These are phyloP conservation scores for Platysternon megacephalum DNA, from an alignment of 2,113 vertebrate species.

Conservation along the genomic window DNA sequence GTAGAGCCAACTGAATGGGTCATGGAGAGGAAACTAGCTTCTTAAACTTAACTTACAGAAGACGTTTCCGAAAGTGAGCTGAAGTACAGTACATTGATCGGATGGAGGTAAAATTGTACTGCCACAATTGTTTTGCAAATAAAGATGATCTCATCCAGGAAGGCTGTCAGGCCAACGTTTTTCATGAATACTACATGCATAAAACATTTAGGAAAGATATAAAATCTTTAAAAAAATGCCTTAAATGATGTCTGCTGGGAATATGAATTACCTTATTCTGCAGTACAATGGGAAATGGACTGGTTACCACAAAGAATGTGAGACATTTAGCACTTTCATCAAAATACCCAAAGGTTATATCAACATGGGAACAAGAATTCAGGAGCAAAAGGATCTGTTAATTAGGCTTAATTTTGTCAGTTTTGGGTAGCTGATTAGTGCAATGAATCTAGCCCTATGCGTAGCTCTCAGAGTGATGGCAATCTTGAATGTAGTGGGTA, in stretches of 20 bases:
- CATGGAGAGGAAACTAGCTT: not conserved
- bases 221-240: not conserved
- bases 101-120: not conserved
- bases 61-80: not conserved
- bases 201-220: not conserved
- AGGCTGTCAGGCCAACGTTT: not conserved
- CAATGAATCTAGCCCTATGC: not conserved
- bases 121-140: not conserved
- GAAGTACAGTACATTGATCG: not conserved
- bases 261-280: not conserved
- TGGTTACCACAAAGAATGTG: not conserved
- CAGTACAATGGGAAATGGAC: not conserved
- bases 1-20: not conserved
- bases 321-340: not conserved
- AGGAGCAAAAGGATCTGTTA: not conserved
- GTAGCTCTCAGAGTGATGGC: not conserved
- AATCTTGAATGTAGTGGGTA: not conserved
- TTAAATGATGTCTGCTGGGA: not conserved
- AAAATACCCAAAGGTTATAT: not conserved
- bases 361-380: not conserved
- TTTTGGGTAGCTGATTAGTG: not conserved
- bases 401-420: not conserved
- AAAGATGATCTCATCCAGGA: not conserved
- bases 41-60: not conserved
- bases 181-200: not conserved